phyloP scores from a whole-genome alignment of 2,797 vertebrate species.

The Sebastes goodei region DNA sequence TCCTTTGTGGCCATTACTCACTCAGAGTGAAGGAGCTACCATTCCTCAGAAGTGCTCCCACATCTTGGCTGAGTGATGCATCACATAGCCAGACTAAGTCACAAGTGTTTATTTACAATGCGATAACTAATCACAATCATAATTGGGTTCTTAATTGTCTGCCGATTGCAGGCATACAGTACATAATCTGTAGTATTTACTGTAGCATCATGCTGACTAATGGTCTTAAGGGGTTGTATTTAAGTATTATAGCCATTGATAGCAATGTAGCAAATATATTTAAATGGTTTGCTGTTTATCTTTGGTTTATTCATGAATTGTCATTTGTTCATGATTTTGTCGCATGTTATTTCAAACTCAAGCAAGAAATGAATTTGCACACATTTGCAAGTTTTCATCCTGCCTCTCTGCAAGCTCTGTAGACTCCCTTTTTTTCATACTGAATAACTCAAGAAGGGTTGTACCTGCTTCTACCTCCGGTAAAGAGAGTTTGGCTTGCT shows the following conservation, averaged over 20 bases:
- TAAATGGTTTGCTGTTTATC: background rate
- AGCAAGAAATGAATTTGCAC: slow-evolving; percentile 10
- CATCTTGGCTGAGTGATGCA: slow-evolving; percentile 30
- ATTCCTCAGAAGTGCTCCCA: slow-evolving; percentile 12
- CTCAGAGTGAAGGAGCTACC: slow-evolving; percentile 44
- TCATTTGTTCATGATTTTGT: slow-evolving; percentile 14
- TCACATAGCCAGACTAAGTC: background rate
- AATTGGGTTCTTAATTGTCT: slow-evolving; percentile 21
- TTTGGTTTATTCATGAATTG: slow-evolving; percentile 7
- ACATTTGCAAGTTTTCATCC: background rate
- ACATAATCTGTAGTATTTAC: background rate
- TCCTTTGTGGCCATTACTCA: slow-evolving; percentile 47
- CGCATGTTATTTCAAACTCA: slow-evolving; percentile 5
- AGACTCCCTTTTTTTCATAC: background rate
- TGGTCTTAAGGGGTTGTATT: background rate
- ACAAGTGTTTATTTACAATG: slow-evolving; percentile 4
- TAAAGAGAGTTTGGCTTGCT: slow-evolving; percentile 3
- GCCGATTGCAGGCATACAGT: background rate
- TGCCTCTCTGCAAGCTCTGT: background rate
- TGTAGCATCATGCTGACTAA: background rate
- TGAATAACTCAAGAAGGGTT: slow-evolving; percentile 8
- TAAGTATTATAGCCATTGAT: background rate
- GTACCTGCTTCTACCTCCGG: slow-evolving; percentile 22
- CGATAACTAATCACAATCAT: slow-evolving; percentile 10
- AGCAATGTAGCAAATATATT: background rate